These are phyloP conservation scores for Scrobipalpa atriplicella DNA, from an alignment of 2,888 invertebrate species.

Conservation along the genomic window DNA sequence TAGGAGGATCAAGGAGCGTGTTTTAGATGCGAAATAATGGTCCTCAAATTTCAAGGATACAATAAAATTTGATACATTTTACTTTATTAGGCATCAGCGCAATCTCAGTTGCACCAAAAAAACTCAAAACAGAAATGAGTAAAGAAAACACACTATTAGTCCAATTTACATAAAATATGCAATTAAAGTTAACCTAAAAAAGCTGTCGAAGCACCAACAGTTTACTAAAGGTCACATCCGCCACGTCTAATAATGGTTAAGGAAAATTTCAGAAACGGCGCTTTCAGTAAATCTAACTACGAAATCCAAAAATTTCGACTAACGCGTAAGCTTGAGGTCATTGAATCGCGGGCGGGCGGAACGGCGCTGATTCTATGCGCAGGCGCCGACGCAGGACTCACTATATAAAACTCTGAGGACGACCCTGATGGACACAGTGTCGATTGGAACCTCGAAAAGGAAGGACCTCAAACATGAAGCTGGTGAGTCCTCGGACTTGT, in stretches of 20 bases:
- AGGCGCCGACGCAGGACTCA: constrained; percentile 67
- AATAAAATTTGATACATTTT: too few species aligned
- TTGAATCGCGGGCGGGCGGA: constrained; percentile 54
- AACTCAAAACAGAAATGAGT: too few species aligned
- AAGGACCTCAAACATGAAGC: constrained; percentile 71
- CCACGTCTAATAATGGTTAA: neutral
- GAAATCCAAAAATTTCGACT: constrained; percentile 1
- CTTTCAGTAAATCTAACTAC: neutral
- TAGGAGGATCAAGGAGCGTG: too few species aligned
- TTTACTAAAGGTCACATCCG: too few species aligned
- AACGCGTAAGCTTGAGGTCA: constrained; percentile 61
- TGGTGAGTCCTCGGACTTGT: constrained; percentile 75
- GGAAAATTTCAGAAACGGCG: neutral
- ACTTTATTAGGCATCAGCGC: too few species aligned
- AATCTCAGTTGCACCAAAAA: too few species aligned
- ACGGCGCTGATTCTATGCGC: constrained; percentile 51
- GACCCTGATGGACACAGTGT: constrained; percentile 69
- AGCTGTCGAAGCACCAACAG: too few species aligned
- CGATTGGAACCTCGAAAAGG: constrained; percentile 61
- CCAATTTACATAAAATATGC: too few species aligned
- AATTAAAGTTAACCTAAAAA: too few species aligned
- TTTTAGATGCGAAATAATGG: too few species aligned
- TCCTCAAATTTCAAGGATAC: too few species aligned
- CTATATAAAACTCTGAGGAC: constrained; percentile 68
- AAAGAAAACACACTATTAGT: too few species aligned